Evolutionary conservation across 2,797 vertebrate species (phyloP), one percentile per base, ranked within the genome.

Genomic region (Rhynchotus rufescens): DNA sequence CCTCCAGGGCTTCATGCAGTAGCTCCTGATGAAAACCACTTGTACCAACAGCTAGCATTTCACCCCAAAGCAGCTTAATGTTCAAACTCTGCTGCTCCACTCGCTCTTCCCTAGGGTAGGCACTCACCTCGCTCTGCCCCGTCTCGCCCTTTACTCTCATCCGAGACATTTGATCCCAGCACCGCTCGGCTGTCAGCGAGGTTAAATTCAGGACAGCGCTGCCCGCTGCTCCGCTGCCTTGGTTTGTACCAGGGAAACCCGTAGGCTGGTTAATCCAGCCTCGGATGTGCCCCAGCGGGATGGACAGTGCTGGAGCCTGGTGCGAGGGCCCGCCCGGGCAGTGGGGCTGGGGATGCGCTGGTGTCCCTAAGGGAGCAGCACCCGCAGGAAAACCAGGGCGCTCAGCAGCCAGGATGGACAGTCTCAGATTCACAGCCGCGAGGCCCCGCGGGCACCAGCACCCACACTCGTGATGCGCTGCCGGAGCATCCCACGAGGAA

Each of bases 201-300:
- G 25, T 3, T 17, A 4, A 1, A 1, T 2, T 44, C 49, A 38
- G 23, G 4, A 49, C 23, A 23, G 21, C 47, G 21, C 47, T 49
- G 6, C 36, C 7, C n/a, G 45, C 51, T 4, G 8, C 60, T 54
- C 54, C 32, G 2, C 7, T 32, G 9, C 25, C 61, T 62, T 23
- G 88, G 8, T 10, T 94, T 79, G 47, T 40, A 25, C 8, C 51
- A 17, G 15, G 68, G 32, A 76, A 79, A 45, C 2, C 21, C 61
- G 64, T 42, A 65, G 52, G 20, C 51, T 45, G 30, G 32, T 13
- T 45, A 79, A 64, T 83, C 56, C 44, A 49, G 65, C 0, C 1
- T 30, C 68, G 6, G 69, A 12, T 49, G 47, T 49, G 47, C 22
- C 47, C 47, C 47, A 13, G 47, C 5, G 16, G 47, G 47, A 23